Evolutionary conservation across 2,888 invertebrate genomes (phyloP).

Genomic region (Sturmia bella): DNA sequence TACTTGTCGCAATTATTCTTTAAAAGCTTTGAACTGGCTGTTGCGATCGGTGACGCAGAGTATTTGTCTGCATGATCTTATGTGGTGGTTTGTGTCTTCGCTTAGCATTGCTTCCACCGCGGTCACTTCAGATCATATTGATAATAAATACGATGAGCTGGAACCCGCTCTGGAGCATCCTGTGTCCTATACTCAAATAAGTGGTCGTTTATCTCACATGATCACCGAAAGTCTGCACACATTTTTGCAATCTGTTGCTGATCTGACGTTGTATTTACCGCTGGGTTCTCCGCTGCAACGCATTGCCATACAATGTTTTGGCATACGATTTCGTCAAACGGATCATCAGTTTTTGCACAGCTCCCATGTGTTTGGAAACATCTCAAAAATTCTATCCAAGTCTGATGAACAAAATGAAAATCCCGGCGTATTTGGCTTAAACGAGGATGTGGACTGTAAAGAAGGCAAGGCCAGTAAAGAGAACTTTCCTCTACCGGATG

Average conservation of each 20-base stretch:
- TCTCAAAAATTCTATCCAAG: conserved; percentile 96
- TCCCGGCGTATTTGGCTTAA: conserved; percentile 78
- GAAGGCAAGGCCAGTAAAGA: conserved; percentile 71
- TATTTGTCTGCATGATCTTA: conserved; percentile 94
- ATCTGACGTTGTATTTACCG: conserved; percentile 93
- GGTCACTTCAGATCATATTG: conserved; percentile 79
- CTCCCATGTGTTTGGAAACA: conserved; percentile 96
- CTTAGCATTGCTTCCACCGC: conserved; percentile 84
- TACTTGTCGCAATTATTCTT: conserved; percentile 91
- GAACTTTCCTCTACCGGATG: conserved; percentile 74
- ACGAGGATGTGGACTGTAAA: conserved; percentile 70
- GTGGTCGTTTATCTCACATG: conserved; percentile 86
- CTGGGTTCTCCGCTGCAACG: conserved; percentile 93
- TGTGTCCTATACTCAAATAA: conserved; percentile 89
- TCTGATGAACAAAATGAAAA: conserved; percentile 89
- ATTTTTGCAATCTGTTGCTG: conserved; percentile 94
- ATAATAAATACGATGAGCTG: conserved; percentile 76
- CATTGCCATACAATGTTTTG: conserved; percentile 97
- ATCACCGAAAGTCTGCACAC: conserved; percentile 91
- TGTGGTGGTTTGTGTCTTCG: conserved; percentile 98
- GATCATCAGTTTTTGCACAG: conserved; percentile 95
- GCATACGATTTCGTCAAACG: conserved; percentile 92
- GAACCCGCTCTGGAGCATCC: conserved; percentile 86
- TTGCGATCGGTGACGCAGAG: conserved; percentile 95
- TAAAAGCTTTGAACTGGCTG: conserved; percentile 98